Evolutionary conservation across 1,140 invertebrate species (phyloP).

Genomic region (Lepidurus couesii): DNA sequence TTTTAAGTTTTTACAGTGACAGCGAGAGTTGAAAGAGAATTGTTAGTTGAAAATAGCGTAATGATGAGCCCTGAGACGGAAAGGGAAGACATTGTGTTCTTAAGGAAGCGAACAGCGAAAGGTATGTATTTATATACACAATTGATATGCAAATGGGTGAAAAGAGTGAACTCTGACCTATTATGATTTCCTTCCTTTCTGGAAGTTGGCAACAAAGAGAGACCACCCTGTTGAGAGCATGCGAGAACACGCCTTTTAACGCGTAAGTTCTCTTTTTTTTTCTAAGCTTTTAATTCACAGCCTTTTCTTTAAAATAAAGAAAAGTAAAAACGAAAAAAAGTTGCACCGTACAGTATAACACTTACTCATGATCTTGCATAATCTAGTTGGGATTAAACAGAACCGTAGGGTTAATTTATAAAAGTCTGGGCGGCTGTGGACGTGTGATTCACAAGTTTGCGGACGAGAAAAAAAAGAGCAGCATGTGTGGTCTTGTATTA

Average conservation of each 20-base stretch:
- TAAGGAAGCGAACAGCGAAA: too few species aligned
- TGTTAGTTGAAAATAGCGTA: too few species aligned
- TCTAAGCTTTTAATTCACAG: background rate
- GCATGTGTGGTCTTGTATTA: background rate
- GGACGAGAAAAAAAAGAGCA: background rate
- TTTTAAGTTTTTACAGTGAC: too few species aligned
- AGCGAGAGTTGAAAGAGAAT: too few species aligned
- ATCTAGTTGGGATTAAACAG: slow-evolving; percentile 10
- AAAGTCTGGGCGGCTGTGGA: background rate
- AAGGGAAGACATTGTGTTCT: too few species aligned
- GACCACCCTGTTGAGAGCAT: slow-evolving; percentile 7
- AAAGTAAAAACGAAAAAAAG: background rate
- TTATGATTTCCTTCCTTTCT: background rate
- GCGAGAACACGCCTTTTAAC: background rate
- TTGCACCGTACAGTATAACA: background rate
- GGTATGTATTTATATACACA: background rate
- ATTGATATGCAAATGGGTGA: background rate
- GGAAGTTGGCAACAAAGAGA: background rate
- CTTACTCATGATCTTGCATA: slow-evolving; percentile 14
- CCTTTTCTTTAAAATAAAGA: background rate
- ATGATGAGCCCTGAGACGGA: too few species aligned
- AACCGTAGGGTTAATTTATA: background rate
- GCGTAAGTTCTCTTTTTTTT: background rate
- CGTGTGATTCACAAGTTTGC: background rate
- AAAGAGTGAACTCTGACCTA: background rate